Conservation (phyloP, 2,888 invertebrate genomes). For the Ypsolopha scabrella region DNA sequence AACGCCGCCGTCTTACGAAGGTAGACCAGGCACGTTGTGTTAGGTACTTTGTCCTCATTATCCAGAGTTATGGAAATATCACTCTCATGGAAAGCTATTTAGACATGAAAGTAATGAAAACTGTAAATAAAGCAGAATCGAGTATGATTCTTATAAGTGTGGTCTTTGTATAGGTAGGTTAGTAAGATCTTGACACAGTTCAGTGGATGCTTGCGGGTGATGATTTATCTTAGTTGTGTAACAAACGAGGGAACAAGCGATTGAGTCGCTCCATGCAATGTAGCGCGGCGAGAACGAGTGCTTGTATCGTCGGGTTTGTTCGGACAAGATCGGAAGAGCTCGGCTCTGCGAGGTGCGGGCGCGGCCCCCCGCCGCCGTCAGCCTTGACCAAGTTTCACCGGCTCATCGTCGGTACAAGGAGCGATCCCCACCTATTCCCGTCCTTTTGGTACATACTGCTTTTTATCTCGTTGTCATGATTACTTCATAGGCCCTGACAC, state of each 20-base stretch:
- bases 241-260: constrained; percentile 33
- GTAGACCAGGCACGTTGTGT: constrained; percentile 12
- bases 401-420: constrained; percentile 59
- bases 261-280: constrained; percentile 25
- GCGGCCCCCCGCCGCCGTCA: constrained; percentile 39
- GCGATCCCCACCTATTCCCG: constrained; percentile 67
- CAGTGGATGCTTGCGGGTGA: constrained; percentile 47
- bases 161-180: constrained; percentile 17
- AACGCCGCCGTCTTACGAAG: constrained; percentile 56
- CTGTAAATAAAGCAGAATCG: neutral
- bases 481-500: constrained; percentile 30
- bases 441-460: constrained; percentile 42
- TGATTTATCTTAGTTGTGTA: constrained; percentile 62
- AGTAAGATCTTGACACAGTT: constrained; percentile 61
- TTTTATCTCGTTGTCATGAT: constrained; percentile 55
- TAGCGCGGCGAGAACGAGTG: constrained; percentile 42
- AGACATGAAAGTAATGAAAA: no score
- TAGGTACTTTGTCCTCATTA: no score
- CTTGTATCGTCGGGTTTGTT: constrained; percentile 31
- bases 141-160: neutral
- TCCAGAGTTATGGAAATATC: no score
- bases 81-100: no score
- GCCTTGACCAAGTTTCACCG: constrained; percentile 70
- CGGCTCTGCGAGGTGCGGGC: constrained; percentile 27
- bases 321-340: constrained; percentile 43